Base-by-base conservation (phyloP, 2,797 vertebrate species). In the Schizothorax lantsangensis region DNA sequence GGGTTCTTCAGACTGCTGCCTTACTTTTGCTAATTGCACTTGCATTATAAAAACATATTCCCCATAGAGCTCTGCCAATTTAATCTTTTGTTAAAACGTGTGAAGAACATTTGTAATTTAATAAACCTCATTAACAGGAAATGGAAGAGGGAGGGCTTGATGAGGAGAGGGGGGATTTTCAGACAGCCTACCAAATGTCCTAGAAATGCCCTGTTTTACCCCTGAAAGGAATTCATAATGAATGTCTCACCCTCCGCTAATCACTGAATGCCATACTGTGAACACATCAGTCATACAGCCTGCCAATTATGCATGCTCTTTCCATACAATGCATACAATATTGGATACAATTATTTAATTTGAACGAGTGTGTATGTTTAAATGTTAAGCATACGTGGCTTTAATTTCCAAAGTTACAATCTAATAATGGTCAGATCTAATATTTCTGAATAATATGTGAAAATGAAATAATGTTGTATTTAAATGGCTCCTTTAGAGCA, bases 41-140 rank as follows among this genome's bases (percentile, higher is more conserved):
- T 86, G 90, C 85, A 94, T 93, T 94, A 92, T 89, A 88, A 93
- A 95, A 95, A 94, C 92, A 93, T 93, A 94, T 94, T 95, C 94
- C 92, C 93, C 4, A 64, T 87, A 89, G 94, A 95, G 90, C 85
- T 80, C 89, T 90, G 89, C 93, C 94, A 94, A 93, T 95, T 94
- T 93, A 91, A 93, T 92, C 93, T 92, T 93, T 94, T 94, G 93
- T 93, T 93, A 89, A 92, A 90, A 93, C 89, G 91, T 94, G 94
- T 92, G 90, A 91, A 93, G 94, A 93, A 90, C 87, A 93, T 92
- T 92, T 93, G 92, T 95, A 94, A 96, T 96, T 94, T 93, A 94
- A 95, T 95, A 94, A 95, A 92, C 90, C 91, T 94, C 93, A 95
- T 95, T 95, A 95, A 92, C 10, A 33, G 89, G 79, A 92, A 95